Base-by-base conservation (phyloP, 2,888 invertebrate species). In the Spicauda simplicius region DNA sequence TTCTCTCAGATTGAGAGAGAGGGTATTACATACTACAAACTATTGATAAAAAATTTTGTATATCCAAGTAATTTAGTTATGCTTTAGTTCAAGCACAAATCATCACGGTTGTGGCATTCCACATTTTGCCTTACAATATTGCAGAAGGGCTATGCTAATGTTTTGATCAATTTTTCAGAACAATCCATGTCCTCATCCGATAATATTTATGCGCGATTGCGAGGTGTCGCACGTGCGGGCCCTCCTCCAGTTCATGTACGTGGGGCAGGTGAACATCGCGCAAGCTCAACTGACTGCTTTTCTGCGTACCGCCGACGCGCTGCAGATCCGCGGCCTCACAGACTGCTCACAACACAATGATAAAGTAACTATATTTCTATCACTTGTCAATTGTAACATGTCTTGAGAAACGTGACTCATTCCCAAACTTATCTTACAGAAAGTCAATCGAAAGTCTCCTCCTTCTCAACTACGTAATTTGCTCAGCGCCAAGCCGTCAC, bases 181-280 rank as follows among this genome's bases (percentile, higher is more conserved):
- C 82, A 97, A 97, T 89, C 97, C 97, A 80, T 97, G 97, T 87
- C 96, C 96, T 82, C 97, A 97, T 88, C 97, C 97, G 70, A 97
- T 97, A 91, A 96, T 97, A 85, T 97, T 97, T 87, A 96, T 97
- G 95, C 95, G 96, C 84, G 97, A 97, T 93, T 97, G 97, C 79
- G 96, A 96, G 81, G 96, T 96, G 79, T 94, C 95, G 80, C 97
- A 97, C 84, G 94, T 97, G 75, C 95, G 96, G 75, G 96, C 97
- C 65, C 94, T 97, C 70, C 94, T 97, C 83, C 96, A 97, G 88
- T 97, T 97, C 84, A 97, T 97, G 97, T 97, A 97, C 86, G 96
- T 96, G 74, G 97, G 97, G 64, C 97, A 97, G 91, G 97, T 97
- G 74, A 97, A 96, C 87, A 96, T 97, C 71, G 96, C 96, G 76